phyloP scores from a whole-genome alignment of 1,140 invertebrate species.

The Formica exsecta region DNA sequence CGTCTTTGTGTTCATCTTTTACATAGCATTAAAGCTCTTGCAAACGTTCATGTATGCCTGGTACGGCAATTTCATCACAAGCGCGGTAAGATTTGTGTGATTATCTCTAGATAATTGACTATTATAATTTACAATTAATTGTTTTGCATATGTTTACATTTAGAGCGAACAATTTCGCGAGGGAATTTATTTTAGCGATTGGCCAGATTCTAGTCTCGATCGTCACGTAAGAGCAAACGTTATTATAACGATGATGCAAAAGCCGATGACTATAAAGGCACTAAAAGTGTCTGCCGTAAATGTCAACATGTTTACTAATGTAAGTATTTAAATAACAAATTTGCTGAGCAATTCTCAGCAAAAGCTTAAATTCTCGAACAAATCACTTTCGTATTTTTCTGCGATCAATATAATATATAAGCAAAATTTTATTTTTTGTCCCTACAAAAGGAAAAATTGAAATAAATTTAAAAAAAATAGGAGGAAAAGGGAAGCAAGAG shows the following conservation, averaged over 20 bases:
- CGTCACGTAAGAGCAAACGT: neutral
- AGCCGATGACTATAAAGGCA: slow-evolving; percentile 34
- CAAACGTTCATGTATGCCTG: slow-evolving; percentile 36
- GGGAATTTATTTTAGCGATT: slow-evolving; percentile 39
- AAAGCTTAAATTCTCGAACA: neutral
- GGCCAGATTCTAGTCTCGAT: slow-evolving; percentile 5
- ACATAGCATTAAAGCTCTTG: slow-evolving; percentile 21
- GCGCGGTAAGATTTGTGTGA: slow-evolving; percentile 3
- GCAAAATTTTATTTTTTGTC: neutral
- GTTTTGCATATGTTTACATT: neutral
- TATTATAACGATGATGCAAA: slow-evolving; percentile 41
- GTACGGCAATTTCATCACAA: slow-evolving; percentile 29
- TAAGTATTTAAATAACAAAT: slow-evolving; percentile 20
- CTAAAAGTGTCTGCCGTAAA: slow-evolving; percentile 36
- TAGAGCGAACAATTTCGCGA: slow-evolving; percentile 36
- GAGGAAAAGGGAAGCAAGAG: no score
- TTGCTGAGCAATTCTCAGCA: neutral
- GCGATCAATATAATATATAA: neutral
- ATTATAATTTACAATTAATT: neutral
- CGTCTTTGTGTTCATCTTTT: neutral
- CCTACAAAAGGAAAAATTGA: no score
- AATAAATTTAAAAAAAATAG: no score
- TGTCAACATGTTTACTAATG: slow-evolving; percentile 45
- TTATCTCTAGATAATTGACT: neutral
- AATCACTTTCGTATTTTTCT: neutral